Conservation (phyloP, 2,888 invertebrate species). For the Drosophila anomelani region DNA sequence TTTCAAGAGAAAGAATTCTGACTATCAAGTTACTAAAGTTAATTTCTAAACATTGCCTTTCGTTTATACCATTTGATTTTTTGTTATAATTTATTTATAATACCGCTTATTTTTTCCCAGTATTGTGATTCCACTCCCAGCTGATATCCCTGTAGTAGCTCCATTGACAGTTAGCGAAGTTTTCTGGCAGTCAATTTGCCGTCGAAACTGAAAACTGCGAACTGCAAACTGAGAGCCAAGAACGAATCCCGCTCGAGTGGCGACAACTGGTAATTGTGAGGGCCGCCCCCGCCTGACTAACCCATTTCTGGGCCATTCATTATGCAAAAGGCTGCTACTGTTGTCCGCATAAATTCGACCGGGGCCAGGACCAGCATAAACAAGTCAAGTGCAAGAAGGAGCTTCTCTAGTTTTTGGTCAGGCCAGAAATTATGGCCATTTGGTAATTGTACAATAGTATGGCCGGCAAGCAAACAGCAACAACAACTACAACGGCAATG, state of each 20-base stretch:
- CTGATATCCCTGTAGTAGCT: conserved; percentile 9
- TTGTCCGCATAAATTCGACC: conserved; percentile 51
- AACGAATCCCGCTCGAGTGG: conserved; percentile 19
- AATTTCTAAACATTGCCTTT: too few relatives aligned
- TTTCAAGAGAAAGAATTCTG: neutral
- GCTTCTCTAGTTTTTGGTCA: conserved; percentile 44
- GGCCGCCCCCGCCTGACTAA: conserved; percentile 7
- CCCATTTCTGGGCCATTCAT: conserved; percentile 55
- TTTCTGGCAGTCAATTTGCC: conserved; percentile 41
- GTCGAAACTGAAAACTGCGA: conserved; percentile 9
- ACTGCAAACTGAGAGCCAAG: conserved; percentile 3
- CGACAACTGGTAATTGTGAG: conserved; percentile 28
- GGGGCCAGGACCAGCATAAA: conserved; percentile 47
- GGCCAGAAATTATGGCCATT: conserved; percentile 50
- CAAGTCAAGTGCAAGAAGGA: conserved; percentile 59
- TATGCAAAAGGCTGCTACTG: conserved; percentile 42
- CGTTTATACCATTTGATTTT: too few relatives aligned
- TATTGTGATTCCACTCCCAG: neutral
- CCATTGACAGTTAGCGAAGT: conserved; percentile 36
- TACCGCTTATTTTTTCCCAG: neutral
- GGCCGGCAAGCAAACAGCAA: conserved; percentile 22
- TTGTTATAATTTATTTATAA: neutral
- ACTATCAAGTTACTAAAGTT: neutral
- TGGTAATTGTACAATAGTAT: conserved; percentile 46
- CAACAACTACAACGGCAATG: conserved; percentile 27